phyloP scores from a whole-genome alignment of 1,140 invertebrate species.

The Achatina immaculata region DNA sequence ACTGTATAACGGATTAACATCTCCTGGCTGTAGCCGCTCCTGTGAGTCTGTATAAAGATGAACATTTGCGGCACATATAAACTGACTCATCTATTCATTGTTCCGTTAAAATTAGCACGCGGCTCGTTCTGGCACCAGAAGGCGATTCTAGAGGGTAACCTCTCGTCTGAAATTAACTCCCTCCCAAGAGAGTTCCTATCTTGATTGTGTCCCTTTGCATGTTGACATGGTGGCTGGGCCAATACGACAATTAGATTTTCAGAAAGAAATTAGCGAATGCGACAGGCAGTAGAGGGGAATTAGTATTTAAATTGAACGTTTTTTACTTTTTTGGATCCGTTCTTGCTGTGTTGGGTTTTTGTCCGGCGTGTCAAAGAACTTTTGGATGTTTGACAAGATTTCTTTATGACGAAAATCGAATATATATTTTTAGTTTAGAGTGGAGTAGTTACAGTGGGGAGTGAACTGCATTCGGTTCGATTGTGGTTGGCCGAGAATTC shows the following conservation, averaged over 20 bases:
- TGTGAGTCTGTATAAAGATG: neutral
- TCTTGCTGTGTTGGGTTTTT: neutral
- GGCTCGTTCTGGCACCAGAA: neutral
- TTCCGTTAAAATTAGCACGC: neutral
- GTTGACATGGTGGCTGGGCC: neutral
- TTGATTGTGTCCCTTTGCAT: constrained; percentile 6
- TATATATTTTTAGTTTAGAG: too few relatives aligned
- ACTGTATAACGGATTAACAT: too few relatives aligned
- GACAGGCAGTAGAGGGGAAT: neutral
- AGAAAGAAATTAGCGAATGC: constrained; percentile 14
- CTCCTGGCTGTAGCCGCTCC: too few relatives aligned
- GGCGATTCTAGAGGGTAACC: neutral
- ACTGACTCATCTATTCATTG: constrained; percentile 16
- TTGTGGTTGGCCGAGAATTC: too few relatives aligned
- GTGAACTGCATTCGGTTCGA: too few relatives aligned
- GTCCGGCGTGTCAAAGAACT: too few relatives aligned
- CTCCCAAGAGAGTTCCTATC: constrained; percentile 23
- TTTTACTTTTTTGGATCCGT: neutral
- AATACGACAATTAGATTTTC: constrained; percentile 27
- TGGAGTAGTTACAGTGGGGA: too few relatives aligned
- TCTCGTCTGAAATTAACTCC: constrained; percentile 8
- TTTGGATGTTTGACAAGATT: too few relatives aligned
- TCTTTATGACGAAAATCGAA: too few relatives aligned
- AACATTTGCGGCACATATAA: neutral
- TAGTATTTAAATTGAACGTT: constrained; percentile 15